Percentiles rank a stretch among this genome's conserved stretches.
These are phyloP conservation scores for Pseudonaja textilis DNA, from an alignment of 2,113 vertebrate genomes.

Conservation along the genomic window DNA sequence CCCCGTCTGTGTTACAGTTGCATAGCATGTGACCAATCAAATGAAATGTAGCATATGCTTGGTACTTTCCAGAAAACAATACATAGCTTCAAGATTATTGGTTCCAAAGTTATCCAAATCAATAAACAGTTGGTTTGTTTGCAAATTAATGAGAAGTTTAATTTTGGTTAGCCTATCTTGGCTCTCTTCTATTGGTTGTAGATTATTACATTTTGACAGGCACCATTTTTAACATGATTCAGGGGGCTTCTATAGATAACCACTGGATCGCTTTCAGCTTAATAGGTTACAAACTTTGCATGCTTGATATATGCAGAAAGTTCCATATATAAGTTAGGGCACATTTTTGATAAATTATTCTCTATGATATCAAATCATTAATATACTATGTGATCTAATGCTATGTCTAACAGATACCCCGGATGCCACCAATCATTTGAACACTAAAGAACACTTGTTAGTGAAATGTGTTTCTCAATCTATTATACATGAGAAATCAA, in stretches of 20 bases:
- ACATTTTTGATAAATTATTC: not conserved
- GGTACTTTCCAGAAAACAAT: not conserved
- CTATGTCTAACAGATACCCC: not conserved
- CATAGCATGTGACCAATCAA: not conserved
- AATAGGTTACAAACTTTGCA: not conserved
- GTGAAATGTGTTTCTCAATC: not conserved
- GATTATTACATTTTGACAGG: not conserved
- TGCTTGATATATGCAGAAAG: conserved; percentile 15
- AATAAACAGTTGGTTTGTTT: not conserved
- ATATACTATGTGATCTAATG: not conserved
- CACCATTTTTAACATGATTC: not conserved
- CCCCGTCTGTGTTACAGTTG: not conserved
- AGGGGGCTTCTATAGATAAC: not conserved
- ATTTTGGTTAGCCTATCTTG: not conserved
- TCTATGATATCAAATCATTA: not conserved
- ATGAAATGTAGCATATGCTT: not conserved
- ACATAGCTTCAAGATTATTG: not conserved
- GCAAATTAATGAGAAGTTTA: not conserved
- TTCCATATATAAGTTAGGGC: conserved; percentile 53
- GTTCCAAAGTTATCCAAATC: not conserved
- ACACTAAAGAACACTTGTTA: not conserved
- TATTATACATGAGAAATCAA: not conserved
- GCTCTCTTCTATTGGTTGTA: not conserved
- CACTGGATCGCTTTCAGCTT: not conserved
- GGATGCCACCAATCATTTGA: not conserved